Evolutionary conservation across 2,888 invertebrate species (phyloP).

Genomic region (Drosophila parthenogenetica): DNA sequence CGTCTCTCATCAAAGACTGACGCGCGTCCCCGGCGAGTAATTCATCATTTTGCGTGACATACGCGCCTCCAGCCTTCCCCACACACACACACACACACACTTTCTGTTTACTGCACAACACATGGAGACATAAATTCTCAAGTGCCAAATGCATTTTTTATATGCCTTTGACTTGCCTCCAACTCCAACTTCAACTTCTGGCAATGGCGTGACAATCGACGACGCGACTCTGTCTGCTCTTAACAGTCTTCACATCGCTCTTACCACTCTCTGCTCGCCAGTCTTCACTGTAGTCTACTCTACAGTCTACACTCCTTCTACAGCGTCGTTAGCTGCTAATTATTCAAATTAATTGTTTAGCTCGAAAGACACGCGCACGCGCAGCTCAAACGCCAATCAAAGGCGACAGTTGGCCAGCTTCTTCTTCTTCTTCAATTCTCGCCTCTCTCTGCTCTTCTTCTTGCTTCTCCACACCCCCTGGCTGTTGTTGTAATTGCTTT

Average conservation of each 20-base stretch:
- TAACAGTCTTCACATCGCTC: slow-evolving; percentile 2
- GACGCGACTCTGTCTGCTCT: slow-evolving; percentile 51
- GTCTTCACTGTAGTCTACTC: not conserved
- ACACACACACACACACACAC: slow-evolving; percentile 18
- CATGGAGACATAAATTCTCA: slow-evolving; percentile 75
- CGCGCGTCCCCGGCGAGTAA: slow-evolving; percentile 81
- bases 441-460: not conserved
- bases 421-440: not conserved
- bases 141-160: slow-evolving; percentile 80
- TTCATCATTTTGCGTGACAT: slow-evolving; percentile 80
- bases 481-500: slow-evolving; percentile 7
- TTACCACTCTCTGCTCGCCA: not conserved
- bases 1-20: slow-evolving; percentile 79
- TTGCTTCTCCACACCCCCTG: not conserved
- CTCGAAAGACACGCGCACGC: slow-evolving; percentile 75
- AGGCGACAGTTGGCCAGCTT: slow-evolving; percentile 43
- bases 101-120: not conserved
- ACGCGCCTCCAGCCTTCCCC: slow-evolving; percentile 55
- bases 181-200: slow-evolving; percentile 61
- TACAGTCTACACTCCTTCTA: slow-evolving; percentile 7
- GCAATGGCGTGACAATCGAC: slow-evolving; percentile 73
- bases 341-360: slow-evolving; percentile 82
- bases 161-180: slow-evolving; percentile 60
- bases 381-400: slow-evolving; percentile 78
- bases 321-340: slow-evolving; percentile 76